Evolutionary conservation across 1,140 invertebrate species (phyloP), one percentile per base, ranked within the genome.

Genomic region (Drosophila pseudoananassae): DNA sequence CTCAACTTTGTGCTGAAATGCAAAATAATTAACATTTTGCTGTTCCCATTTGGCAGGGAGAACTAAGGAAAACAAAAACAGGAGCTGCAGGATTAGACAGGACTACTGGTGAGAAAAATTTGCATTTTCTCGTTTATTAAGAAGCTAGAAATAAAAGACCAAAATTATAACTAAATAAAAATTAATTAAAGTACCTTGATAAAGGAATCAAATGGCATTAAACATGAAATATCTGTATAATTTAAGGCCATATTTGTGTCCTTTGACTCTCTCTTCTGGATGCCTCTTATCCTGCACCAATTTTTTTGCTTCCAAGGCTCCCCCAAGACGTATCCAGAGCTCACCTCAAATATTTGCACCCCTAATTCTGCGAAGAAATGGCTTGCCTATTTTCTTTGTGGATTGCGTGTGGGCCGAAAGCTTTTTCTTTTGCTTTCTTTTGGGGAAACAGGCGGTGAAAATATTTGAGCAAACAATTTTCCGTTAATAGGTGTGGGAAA

Each of bases 11-110:
- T 65, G 45, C 33, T 76, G 46, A 76, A 76, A 76, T 55, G 55
- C 43, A 76, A 76, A 76, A 76, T 76, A 76, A 76, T 68, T 76
- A 76, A 76, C 61, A 76, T 76, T 66, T 76, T 59, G 58, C 25
- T 27, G 25, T 27, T 27, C 25, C 25, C 61, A 76, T 76, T 66
- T 76, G 55, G 58, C 36, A 58, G 60, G 45, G 20, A 33, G 33
- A 40, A 74, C 61, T 74, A 51, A 50, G 53, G 20, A 50, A 17
- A 51, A 29, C 25, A 33, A 23, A 25, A 27, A 51, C 27, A 51
- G 25, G 29, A 55, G 23, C 46, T 47, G 33, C 71, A 75, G 61
- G 61, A 76, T 49, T 75, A 65, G 38, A 51, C 25, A 47, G 25
- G 43, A 46, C 23, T 51, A 72, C 69, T 55, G 49, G 49, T 51